Evolutionary conservation across 2,797 vertebrate species (phyloP), one percentile per base, ranked within the genome.

Genomic region (Arrhamphus sclerolepis): DNA sequence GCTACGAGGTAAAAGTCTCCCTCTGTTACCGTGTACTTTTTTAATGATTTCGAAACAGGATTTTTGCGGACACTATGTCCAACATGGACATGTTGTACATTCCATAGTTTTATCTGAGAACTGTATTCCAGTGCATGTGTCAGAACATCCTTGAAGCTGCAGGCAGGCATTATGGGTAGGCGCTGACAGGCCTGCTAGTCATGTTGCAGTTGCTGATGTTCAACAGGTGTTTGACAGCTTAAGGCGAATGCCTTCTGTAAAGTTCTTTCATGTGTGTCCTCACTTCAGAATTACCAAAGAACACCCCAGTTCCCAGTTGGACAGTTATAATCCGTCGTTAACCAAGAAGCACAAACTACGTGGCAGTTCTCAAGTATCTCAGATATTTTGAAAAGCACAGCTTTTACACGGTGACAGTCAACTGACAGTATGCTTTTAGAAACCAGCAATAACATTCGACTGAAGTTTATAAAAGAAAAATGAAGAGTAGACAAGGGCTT

Each of bases 161-260:
- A 29, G 29, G 29, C 29, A 47, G 8, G 46, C 13, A 6, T 47
- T 8, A 46, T 41, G 11, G 20, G 57, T 18, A 52, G 63, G 52
- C 7, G 0, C 20, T 57, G 19, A 26, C 10, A 13, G 19, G 31
- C 18, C 42, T 0, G 17, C 28, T 3, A 0, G 43, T 57, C 54
- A 41, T 71, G 21, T 56, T 56, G 16, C 6, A 69, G 21, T 56
- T 56, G 16, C 6, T 48, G 52, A 62, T 14, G 59, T 52, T 43
- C 57, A 63, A 55, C 62, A 66, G 62, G 55, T 71, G 56, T 73
- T 75, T 55, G 39, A 50, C 19, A 44, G 60, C 49, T 43, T 19
- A 16, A 17, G 16, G 18, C 29, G 64, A 66, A 54, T 66, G 50
- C 77, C 56, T 62, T 14, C 41, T 58, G 38, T 40, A 58, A 46